Percentiles rank a stretch among this genome's conserved stretches.
These are phyloP conservation scores for Lithophane socia DNA, from an alignment of 2,888 invertebrate genomes.

Conservation along the genomic window DNA sequence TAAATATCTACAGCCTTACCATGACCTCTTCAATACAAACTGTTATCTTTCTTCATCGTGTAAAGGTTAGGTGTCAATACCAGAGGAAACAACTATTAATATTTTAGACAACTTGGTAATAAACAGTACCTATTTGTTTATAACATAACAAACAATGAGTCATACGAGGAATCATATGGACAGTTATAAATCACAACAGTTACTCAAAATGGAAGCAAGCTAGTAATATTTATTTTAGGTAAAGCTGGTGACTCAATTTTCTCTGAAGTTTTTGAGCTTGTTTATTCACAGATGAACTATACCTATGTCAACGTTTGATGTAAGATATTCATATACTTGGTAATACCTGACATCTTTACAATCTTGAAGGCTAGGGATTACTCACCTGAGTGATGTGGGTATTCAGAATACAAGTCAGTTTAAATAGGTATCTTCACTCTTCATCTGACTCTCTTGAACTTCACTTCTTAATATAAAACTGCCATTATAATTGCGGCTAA, in stretches of 20 bases:
- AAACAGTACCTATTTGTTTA: conserved; percentile 8
- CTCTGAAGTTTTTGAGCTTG: not conserved
- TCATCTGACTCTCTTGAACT: not conserved
- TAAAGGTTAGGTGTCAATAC: conserved; percentile 31
- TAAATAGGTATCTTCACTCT: not conserved
- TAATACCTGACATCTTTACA: not conserved
- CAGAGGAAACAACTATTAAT: not conserved
- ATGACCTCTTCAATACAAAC: conserved; percentile 40
- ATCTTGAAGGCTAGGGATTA: conserved; percentile 10
- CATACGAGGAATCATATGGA: conserved; percentile 2
- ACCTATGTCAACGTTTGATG: not conserved
- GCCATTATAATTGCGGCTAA: not conserved
- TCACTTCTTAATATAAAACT: not conserved
- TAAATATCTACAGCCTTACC: conserved; percentile 8
- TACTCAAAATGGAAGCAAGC: conserved; percentile 9
- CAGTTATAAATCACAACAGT: not conserved
- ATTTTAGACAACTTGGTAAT: conserved; percentile 15
- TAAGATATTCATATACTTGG: not conserved
- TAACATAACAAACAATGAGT: conserved; percentile 26
- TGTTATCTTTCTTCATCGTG: conserved; percentile 24
- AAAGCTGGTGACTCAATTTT: not conserved
- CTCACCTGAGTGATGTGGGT: not conserved
- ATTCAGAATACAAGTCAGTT: not conserved
- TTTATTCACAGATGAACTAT: not conserved
- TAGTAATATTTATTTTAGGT: not conserved